phyloP scores from a whole-genome alignment of 1,140 invertebrate species.

The Latrodectus geometricus region DNA sequence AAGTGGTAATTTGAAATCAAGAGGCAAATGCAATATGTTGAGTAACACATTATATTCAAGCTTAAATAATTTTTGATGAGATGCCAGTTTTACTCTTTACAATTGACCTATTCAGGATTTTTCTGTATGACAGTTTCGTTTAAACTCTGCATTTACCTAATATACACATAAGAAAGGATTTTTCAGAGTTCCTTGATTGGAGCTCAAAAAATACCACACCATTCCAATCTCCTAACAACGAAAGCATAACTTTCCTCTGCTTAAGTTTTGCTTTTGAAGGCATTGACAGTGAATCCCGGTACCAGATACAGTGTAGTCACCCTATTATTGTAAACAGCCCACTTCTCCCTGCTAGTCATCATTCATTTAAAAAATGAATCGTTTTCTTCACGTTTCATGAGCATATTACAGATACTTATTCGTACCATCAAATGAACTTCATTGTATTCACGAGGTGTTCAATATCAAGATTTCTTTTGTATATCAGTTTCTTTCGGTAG shows the following conservation, averaged over 20 bases:
- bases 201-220: slow-evolving; percentile 8
- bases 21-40: slow-evolving; percentile 69
- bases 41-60: slow-evolving; percentile 68
- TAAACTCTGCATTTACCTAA: not conserved
- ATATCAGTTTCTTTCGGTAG: no score
- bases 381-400: no score
- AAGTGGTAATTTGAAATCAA: slow-evolving; percentile 69
- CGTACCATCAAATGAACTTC: no score
- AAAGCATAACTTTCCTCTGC: slow-evolving; percentile 45
- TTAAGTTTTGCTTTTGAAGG: not conserved
- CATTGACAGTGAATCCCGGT: not conserved
- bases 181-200: slow-evolving; percentile 21
- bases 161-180: slow-evolving; percentile 34
- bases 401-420: no score
- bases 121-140: slow-evolving; percentile 6
- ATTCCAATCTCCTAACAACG: slow-evolving; percentile 46
- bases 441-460: no score
- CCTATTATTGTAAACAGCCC: slow-evolving; percentile 14
- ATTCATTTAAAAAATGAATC: no score
- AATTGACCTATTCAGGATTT: not conserved
- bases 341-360: no score
- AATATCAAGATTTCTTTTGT: no score
- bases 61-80: slow-evolving; percentile 63
- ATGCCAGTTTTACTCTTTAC: slow-evolving; percentile 27
- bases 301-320: no score